Percentiles rank a stretch among this genome's conserved stretches.
These are phyloP conservation scores for Grapholita molesta DNA, from an alignment of 1,140 invertebrate genomes.

Conservation along the genomic window DNA sequence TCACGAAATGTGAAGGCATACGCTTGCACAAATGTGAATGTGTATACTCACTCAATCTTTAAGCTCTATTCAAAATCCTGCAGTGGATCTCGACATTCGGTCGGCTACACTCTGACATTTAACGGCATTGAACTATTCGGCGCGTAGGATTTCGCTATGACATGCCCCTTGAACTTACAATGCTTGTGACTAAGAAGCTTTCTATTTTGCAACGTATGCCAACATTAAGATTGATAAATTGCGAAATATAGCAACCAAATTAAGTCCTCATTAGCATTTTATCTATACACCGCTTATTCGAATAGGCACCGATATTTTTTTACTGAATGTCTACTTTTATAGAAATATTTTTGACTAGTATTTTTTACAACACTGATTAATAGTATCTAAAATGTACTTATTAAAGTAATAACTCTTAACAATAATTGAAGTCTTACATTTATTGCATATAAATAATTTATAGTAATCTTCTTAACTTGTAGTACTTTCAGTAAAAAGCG, in stretches of 20 bases:
- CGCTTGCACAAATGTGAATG: neutral
- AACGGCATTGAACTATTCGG: conserved; percentile 39
- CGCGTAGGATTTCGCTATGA: conserved; percentile 29
- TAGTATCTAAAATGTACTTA: too few species aligned
- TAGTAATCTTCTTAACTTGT: too few species aligned
- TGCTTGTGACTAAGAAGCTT: conserved; percentile 2
- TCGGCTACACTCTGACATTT: conserved; percentile 38
- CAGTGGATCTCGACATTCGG: conserved; percentile 47
- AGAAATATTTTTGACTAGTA: too few species aligned
- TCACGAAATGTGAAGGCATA: neutral
- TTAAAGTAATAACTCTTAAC: too few species aligned
- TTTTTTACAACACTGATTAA: too few species aligned
- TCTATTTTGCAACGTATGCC: conserved; percentile 3
- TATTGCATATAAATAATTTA: too few species aligned
- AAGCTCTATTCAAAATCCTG: conserved; percentile 10
- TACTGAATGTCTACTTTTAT: neutral
- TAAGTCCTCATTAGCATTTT: neutral
- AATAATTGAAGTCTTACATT: too few species aligned
- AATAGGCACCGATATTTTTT: neutral
- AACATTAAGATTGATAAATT: neutral
- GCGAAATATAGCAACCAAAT: conserved; percentile 17
- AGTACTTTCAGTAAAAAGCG: too few species aligned
- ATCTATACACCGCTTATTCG: neutral
- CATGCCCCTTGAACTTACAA: conserved; percentile 37
- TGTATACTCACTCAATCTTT: neutral